These are phyloP conservation scores for Neopelma chrysocephalum DNA, from an alignment of 2,797 vertebrate genomes.

Conservation along the genomic window DNA sequence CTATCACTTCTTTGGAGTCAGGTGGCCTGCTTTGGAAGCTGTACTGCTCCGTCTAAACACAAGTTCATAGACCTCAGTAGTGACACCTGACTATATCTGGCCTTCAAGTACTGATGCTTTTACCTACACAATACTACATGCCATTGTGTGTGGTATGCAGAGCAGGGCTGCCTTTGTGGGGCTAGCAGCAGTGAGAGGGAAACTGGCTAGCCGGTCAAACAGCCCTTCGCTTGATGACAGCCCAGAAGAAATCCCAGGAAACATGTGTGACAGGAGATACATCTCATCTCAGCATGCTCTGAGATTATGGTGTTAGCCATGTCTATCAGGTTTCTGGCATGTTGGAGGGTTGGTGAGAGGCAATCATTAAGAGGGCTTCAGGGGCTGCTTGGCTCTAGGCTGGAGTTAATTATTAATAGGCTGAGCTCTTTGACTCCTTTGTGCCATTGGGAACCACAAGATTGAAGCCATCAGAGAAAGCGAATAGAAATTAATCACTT, in stretches of 20 bases:
- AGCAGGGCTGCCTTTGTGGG: neutral
- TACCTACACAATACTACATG: neutral
- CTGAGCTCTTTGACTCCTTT: constrained; percentile 62
- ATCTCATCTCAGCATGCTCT: neutral
- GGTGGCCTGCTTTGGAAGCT: neutral
- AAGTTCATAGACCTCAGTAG: neutral
- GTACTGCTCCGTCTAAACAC: neutral
- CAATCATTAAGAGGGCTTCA: constrained; percentile 7
- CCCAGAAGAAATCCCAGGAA: neutral
- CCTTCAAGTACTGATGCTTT: neutral
- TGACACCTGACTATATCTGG: neutral
- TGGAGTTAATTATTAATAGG: constrained; percentile 67
- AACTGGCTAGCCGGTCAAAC: neutral
- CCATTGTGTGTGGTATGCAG: neutral
- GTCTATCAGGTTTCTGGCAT: constrained; percentile 21
- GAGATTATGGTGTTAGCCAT: constrained; percentile 19
- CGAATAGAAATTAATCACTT: constrained; percentile 65
- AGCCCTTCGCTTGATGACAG: neutral
- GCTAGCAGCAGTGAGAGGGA: neutral
- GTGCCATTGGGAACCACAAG: constrained; percentile 18
- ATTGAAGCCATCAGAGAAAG: constrained; percentile 43
- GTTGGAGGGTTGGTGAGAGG: neutral
- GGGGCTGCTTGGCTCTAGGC: constrained; percentile 27
- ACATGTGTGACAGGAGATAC: neutral
- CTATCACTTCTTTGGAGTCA: neutral